Evolutionary conservation across 2,888 invertebrate genomes (phyloP).

Genomic region (Cheilosia impressa): DNA sequence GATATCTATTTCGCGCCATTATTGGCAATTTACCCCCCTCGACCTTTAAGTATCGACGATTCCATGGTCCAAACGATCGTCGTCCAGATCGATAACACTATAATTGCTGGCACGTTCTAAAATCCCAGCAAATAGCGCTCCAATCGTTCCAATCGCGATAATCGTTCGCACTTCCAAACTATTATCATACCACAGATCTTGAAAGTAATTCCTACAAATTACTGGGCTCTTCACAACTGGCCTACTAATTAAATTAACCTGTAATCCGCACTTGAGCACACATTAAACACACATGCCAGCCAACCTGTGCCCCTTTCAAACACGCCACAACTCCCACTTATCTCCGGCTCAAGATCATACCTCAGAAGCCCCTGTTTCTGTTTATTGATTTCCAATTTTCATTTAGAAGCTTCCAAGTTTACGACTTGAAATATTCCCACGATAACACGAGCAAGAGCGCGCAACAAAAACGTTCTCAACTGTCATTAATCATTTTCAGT

Average conservation of each 20-base stretch:
- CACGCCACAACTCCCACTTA: conserved; percentile 40
- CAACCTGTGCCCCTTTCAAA: too few species aligned
- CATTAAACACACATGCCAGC: conserved; percentile 35
- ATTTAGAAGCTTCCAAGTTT: conserved; percentile 51
- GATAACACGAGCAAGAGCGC: conserved; percentile 30
- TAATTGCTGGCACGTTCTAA: not conserved
- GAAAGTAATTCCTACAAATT: conserved; percentile 27
- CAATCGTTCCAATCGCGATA: conserved; percentile 18
- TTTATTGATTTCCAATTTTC: conserved; percentile 60
- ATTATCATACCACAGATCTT: not conserved
- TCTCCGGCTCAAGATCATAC: conserved; percentile 43
- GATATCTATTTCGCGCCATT: too few species aligned
- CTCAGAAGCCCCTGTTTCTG: conserved; percentile 35
- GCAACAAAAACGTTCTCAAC: conserved; percentile 26
- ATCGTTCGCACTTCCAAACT: conserved; percentile 14
- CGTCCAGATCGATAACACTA: too few species aligned
- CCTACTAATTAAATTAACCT: conserved; percentile 39
- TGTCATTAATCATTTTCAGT: conserved; percentile 68
- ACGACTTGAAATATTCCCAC: conserved; percentile 64
- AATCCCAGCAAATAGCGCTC: not conserved
- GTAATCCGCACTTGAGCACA: conserved; percentile 31
- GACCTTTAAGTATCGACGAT: too few species aligned
- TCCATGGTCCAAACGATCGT: too few species aligned
- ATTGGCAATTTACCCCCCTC: too few species aligned
- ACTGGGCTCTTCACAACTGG: conserved; percentile 10